phyloP scores from a whole-genome alignment of 2,888 invertebrate genomes.

The Brenthis ino region DNA sequence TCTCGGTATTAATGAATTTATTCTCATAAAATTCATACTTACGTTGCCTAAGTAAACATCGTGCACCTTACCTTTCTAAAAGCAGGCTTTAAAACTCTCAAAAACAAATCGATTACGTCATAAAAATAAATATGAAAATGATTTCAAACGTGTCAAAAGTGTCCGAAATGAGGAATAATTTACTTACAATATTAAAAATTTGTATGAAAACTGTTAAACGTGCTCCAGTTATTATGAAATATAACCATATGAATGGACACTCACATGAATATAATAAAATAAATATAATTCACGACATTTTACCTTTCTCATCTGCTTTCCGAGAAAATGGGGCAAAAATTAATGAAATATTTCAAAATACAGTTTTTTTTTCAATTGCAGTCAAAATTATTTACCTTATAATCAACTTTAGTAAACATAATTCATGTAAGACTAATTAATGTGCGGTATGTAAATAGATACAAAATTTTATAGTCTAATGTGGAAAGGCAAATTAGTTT shows the following conservation, averaged over 20 bases:
- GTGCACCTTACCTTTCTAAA: slow-evolving; percentile 20
- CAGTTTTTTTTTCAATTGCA: slow-evolving; percentile 1
- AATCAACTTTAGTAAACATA: not conserved
- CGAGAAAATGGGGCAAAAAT: slow-evolving; percentile 75
- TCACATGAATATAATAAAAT: slow-evolving; percentile 62
- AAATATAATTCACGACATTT: slow-evolving; percentile 57
- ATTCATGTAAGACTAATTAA: not conserved
- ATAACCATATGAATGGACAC: slow-evolving; percentile 53
- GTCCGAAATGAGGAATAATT: slow-evolving; percentile 19
- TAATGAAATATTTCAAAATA: slow-evolving; percentile 36
- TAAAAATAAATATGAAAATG: slow-evolving; percentile 11
- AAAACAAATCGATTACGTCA: slow-evolving; percentile 2
- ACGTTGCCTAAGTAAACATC: slow-evolving; percentile 3
- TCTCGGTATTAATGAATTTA: not conserved
- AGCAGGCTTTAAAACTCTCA: slow-evolving; percentile 6
- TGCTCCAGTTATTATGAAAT: slow-evolving; percentile 55
- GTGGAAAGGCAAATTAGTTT: not conserved
- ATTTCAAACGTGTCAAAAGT: slow-evolving; percentile 2
- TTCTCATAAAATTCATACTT: not conserved
- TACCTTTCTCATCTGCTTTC: slow-evolving; percentile 81
- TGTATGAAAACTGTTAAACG: slow-evolving; percentile 46
- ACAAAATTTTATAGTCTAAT: slow-evolving; percentile 8
- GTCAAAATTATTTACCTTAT: not conserved
- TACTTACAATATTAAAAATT: slow-evolving; percentile 24
- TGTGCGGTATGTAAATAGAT: not conserved